Percentiles rank a stretch among this genome's conserved stretches.
Conservation (phyloP, 2,797 vertebrate species). For the Oceanodroma leucorhoa region DNA sequence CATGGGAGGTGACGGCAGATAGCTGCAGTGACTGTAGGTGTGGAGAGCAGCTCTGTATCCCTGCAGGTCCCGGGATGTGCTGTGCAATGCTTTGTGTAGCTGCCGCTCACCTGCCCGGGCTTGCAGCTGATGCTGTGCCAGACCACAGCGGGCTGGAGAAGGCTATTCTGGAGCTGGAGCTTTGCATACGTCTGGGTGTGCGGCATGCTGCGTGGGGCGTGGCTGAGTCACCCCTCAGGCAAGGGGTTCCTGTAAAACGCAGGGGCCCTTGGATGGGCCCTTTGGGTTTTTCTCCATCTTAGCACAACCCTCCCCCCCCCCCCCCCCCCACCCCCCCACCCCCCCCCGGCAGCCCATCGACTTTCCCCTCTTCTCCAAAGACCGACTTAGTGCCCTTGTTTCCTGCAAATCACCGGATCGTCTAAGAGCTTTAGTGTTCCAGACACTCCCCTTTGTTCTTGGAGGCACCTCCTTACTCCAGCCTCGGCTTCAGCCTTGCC, state of each 20-base stretch:
- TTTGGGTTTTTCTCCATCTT: not conserved
- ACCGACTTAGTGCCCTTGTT: not conserved
- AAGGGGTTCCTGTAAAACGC: not conserved
- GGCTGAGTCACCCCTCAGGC: not conserved
- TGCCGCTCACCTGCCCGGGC: not conserved
- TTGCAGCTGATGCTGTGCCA: not conserved
- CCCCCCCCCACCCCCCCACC: too few species aligned
- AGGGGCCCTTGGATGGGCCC: not conserved
- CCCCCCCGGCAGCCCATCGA: not conserved
- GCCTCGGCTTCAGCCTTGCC: not conserved
- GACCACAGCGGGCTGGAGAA: not conserved
- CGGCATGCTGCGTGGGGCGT: accelerated
- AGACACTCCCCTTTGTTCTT: not conserved
- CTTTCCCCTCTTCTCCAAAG: not conserved
- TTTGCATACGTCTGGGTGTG: not conserved
- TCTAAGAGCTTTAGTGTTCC: not conserved
- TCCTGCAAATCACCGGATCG: not conserved
- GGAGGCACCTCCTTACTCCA: not conserved
- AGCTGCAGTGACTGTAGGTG: not conserved
- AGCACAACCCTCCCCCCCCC: not conserved
- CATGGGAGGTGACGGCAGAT: not conserved
- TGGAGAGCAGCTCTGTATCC: not conserved
- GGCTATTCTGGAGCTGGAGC: not conserved
- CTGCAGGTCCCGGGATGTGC: not conserved
- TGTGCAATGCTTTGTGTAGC: not conserved